These are phyloP conservation scores for Brenthis ino DNA, from an alignment of 2,888 invertebrate species.

Conservation along the genomic window DNA sequence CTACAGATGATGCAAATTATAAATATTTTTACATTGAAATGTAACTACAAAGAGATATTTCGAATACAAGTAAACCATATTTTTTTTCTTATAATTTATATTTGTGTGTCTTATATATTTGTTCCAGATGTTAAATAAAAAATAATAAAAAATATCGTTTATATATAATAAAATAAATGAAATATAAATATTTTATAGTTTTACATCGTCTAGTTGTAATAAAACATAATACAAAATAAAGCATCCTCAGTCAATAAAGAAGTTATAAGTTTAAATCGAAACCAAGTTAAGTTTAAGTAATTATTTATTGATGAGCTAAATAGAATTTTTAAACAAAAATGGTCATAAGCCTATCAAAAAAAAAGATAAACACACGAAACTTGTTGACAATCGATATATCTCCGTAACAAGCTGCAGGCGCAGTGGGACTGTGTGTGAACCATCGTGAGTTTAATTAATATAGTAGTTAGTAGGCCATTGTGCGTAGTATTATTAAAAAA, in stretches of 20 bases:
- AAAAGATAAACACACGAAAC: conserved; percentile 2
- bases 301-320: too few relatives aligned
- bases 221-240: too few relatives aligned
- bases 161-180: too few relatives aligned
- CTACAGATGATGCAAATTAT: conserved; percentile 4
- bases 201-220: too few relatives aligned
- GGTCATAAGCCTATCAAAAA: background rate
- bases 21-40: background rate
- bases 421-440: background rate
- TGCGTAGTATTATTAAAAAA: background rate
- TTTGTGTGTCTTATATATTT: background rate
- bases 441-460: too few relatives aligned
- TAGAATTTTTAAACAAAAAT: background rate
- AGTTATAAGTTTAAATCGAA: too few relatives aligned
- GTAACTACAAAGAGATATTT: background rate
- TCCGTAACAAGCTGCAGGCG: conserved; percentile 30
- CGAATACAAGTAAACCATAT: background rate
- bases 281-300: too few relatives aligned
- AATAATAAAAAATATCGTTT: too few relatives aligned
- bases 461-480: background rate
- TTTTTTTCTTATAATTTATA: background rate
- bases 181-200: too few relatives aligned
- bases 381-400: conserved; percentile 24
- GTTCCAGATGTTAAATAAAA: too few relatives aligned
- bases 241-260: too few relatives aligned